Base-by-base conservation (phyloP, 92 coral and sea anemone species). In the Hydrozoanthus gracilis region DNA sequence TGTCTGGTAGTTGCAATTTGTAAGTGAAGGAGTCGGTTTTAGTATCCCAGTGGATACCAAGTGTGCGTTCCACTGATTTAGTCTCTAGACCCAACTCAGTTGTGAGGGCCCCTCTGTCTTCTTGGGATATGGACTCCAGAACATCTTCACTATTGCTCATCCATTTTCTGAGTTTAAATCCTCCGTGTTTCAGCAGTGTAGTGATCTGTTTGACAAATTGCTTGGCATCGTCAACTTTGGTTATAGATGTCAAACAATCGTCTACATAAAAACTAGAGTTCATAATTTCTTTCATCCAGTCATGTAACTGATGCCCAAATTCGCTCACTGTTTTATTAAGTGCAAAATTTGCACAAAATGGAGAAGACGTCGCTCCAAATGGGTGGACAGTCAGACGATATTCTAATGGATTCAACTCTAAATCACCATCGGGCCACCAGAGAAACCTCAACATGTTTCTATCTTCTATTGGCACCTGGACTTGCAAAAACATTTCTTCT, bases 331-430 rank as follows among this genome's bases (percentile, higher is more conserved):
- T 88, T 27, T 52, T 88, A 48, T 27, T 66, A 71, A 80, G 15
- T 5, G 88, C 79, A 51, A 84, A 84, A 51, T 73, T 85, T 46
- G 88, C 88, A 85, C 88, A 85, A 79, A 51, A n/a, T n/a, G n/a
- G n/a, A n/a, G n/a, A n/a, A n/a, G n/a, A n/a, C n/a, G n/a, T n/a
- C n/a, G n/a, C n/a, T n/a, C n/a, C n/a, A n/a, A n/a, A n/a, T n/a
- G n/a, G n/a, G n/a, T n/a, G n/a, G n/a, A n/a, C n/a, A 75, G 27
- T 71, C 71, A 51, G 87, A 79, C 6, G 87, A 77, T 15, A 88
- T 78, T 51, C 75, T 75, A 8, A 20, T 8, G 70, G 70, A 8
- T 12, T 64, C 9, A 8, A 12, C 9, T 64, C 70, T 64, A 64
- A 64, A 12, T 20, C n/a, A 12, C 70, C 70, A 20, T 64, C 70